Evolutionary conservation across 2,113 vertebrate genomes (phyloP), one percentile per base, ranked within the genome.

Genomic region (Neogale vison): DNA sequence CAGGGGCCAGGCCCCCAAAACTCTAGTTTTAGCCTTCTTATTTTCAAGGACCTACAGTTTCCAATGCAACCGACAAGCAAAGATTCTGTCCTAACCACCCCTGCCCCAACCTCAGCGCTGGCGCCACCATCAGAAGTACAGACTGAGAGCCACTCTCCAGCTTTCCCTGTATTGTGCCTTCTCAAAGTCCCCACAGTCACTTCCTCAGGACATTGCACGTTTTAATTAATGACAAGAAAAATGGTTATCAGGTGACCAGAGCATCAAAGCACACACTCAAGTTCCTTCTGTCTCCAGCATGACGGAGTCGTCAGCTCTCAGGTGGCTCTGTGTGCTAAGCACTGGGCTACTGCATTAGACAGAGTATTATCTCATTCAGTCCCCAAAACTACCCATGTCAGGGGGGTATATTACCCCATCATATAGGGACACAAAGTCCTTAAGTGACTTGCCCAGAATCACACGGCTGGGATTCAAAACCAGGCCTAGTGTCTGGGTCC

Each of bases 71-170:
- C 23, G 34, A 10, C 18, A 76, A 55, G 85, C 82, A 13, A 74
- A 7, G 36, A 36, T 13, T 67, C 72, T 4, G 34, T 21, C 23
- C 6, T 71, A 31, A 36, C 5, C 45, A 29, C 39, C 29, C 24
- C 4, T 3, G 2, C 12, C 36, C 17, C 5, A 0, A 0, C 3
- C 34, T 7, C 2, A 3, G 18, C 11, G 61, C 24, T 26, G 6
- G 17, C 4, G n/a, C 55, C 1, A 1, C 72, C 31, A 0, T 23
- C 59, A 29, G 29, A 7, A 55, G 36, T 8, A 4, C 6, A 52
- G 69, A 6, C 7, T 26, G 29, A 50, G 11, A 8, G 55, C n/a
- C 29, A 26, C 18, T 36, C 15, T 12, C 29, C 79, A 7, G 36
- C 67, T 57, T 74, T 67, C 21, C 50, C 82, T 18, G 0, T 11